These are phyloP conservation scores for Apamea crenata DNA, from an alignment of 2,888 invertebrate genomes.

Conservation along the genomic window DNA sequence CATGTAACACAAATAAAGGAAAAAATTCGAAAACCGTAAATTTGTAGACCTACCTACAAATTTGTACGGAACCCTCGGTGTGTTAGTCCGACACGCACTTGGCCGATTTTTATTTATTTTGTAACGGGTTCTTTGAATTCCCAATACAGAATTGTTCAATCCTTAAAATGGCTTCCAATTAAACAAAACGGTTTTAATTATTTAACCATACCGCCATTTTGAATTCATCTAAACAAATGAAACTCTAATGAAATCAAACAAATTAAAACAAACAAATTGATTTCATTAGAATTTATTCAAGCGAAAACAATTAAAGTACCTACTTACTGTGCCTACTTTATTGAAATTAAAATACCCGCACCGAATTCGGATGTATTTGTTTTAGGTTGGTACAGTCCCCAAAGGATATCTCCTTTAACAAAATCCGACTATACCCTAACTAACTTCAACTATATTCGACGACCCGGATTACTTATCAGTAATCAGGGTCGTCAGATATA, in stretches of 20 bases:
- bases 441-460: too few species aligned
- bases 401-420: too few species aligned
- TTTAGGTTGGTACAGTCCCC: neutral
- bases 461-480: too few species aligned
- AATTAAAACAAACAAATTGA: slow-evolving; percentile 19
- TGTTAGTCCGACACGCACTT: too few species aligned
- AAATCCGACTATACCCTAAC: too few species aligned
- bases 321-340: neutral
- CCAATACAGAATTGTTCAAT: neutral
- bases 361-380: neutral
- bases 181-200: neutral
- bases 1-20: too few species aligned
- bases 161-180: neutral
- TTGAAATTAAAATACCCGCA: neutral
- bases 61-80: too few species aligned
- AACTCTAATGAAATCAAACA: neutral
- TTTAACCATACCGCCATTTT: neutral
- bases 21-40: too few species aligned
- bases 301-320: neutral
- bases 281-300: slow-evolving; percentile 9
- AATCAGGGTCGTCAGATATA: too few species aligned
- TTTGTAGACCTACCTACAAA: too few species aligned
- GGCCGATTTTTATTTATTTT: neutral
- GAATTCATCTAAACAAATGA: neutral
- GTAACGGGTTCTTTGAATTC: neutral